phyloP scores from a whole-genome alignment of 2,888 invertebrate genomes.

The Diachrysia chrysitis region DNA sequence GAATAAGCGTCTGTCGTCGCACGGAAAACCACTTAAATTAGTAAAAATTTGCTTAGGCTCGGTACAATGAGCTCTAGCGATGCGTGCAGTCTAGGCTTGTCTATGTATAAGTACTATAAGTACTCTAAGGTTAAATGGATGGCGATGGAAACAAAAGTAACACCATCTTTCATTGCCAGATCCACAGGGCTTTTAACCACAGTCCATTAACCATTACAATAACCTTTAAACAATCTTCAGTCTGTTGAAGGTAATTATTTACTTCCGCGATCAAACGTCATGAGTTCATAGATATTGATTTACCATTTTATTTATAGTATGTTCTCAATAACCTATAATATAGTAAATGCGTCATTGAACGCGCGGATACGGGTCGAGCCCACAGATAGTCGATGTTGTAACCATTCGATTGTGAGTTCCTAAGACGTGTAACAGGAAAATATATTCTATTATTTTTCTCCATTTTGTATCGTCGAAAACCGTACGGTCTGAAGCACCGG shows the following conservation, averaged over 20 bases:
- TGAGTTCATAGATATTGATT: not conserved
- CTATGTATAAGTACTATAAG: too few species aligned
- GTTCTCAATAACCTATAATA: constrained; percentile 4
- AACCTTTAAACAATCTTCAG: not conserved
- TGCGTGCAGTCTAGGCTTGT: too few species aligned
- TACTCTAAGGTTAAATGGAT: not conserved
- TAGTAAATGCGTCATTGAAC: not conserved
- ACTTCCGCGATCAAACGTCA: constrained; percentile 4
- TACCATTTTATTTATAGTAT: not conserved
- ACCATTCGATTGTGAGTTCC: not conserved
- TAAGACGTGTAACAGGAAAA: not conserved
- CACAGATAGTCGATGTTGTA: not conserved
- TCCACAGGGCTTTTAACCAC: not conserved
- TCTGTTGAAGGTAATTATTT: not conserved
- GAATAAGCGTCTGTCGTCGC: too few species aligned
- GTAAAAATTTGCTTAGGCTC: too few species aligned
- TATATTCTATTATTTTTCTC: not conserved
- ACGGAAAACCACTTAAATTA: too few species aligned
- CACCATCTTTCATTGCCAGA: not conserved
- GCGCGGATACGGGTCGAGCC: not conserved
- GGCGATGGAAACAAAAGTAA: not conserved
- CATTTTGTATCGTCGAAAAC: constrained; percentile 5
- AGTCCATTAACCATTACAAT: not conserved
- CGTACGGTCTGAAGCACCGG: not conserved
- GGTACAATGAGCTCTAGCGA: too few species aligned